Evolutionary conservation across 2,888 invertebrate genomes (phyloP).

Genomic region (Chirona hameri): DNA sequence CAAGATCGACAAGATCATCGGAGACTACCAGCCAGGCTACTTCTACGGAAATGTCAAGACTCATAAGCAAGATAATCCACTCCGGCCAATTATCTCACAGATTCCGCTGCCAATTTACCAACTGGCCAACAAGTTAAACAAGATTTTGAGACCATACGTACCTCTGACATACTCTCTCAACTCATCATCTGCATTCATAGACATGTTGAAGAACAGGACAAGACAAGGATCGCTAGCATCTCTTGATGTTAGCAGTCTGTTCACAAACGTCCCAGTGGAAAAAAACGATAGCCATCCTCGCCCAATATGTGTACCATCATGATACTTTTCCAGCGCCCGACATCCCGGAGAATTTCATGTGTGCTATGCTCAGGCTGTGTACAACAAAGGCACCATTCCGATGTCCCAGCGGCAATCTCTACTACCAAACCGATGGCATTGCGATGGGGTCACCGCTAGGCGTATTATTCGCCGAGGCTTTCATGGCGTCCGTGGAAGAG

Average conservation of each 20-base stretch:
- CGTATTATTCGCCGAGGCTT: too few species aligned
- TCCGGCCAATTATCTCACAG: not conserved
- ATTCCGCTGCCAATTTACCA: not conserved
- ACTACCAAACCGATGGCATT: not conserved
- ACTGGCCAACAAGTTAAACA: not conserved
- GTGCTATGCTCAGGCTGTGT: not conserved
- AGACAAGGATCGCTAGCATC: not conserved
- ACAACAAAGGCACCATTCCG: not conserved
- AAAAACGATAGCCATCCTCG: not conserved
- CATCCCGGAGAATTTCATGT: not conserved
- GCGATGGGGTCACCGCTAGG: not conserved
- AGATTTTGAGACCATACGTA: not conserved
- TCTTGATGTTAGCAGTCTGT: not conserved
- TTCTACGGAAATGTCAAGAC: not conserved
- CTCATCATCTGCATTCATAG: not conserved
- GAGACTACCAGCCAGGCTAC: not conserved
- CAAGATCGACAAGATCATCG: not conserved
- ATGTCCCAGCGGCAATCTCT: not conserved
- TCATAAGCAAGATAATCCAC: not conserved
- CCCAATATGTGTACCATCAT: not conserved
- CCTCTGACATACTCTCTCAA: not conserved
- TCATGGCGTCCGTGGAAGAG: too few species aligned
- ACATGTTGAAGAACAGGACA: not conserved
- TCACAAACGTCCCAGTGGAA: not conserved
- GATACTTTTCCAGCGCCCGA: not conserved